Conservation (phyloP, 1,140 invertebrate genomes). For the Papilio machaon region DNA sequence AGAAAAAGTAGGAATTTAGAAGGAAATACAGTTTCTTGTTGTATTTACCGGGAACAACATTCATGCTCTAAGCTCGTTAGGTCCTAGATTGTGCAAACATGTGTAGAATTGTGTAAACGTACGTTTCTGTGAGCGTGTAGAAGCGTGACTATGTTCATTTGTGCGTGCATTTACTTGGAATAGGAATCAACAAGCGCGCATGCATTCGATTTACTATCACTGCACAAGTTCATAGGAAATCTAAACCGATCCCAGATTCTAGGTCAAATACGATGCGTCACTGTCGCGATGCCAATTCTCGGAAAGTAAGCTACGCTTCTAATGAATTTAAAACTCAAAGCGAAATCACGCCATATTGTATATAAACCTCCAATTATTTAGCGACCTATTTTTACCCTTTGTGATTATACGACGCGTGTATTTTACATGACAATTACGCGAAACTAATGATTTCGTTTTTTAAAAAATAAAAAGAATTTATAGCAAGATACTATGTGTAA, state of each 20-base stretch:
- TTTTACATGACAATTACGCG: neutral
- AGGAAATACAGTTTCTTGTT: neutral
- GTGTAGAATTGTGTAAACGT: neutral
- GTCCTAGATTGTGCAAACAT: neutral
- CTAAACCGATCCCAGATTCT: conserved; percentile 20
- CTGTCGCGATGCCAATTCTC: conserved; percentile 32
- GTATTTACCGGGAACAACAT: neutral
- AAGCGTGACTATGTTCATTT: neutral
- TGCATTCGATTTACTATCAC: neutral
- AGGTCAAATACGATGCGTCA: conserved; percentile 34
- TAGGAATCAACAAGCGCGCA: conserved; percentile 8
- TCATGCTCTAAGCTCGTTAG: neutral
- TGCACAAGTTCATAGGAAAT: conserved; percentile 32
- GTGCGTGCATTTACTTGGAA: conserved; percentile 1
- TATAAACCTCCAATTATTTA: conserved; percentile 1
- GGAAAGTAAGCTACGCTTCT: conserved; percentile 29
- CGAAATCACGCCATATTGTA: conserved; percentile 21
- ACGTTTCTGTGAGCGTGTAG: neutral
- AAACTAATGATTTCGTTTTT: neutral
- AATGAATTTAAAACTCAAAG: conserved; percentile 29
- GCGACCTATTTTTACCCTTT: conserved; percentile 5
- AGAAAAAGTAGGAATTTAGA: neutral
- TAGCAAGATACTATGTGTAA: neutral
- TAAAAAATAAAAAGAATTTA: neutral
- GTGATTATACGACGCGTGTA: conserved; percentile 13